Evolutionary conservation across 2,113 vertebrate genomes (phyloP).

Genomic region (Grallaria varia): DNA sequence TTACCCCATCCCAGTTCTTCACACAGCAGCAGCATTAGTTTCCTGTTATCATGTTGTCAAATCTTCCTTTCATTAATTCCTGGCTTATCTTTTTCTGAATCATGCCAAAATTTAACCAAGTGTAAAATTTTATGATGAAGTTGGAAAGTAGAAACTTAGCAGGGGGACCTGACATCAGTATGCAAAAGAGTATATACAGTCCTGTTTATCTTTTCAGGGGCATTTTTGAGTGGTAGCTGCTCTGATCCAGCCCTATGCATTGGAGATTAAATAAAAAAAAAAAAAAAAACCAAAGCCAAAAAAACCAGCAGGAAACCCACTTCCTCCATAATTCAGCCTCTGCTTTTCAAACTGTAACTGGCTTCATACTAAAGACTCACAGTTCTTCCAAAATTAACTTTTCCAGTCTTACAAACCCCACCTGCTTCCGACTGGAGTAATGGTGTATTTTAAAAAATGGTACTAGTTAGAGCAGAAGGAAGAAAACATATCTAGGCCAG

Average conservation of each 20-base stretch:
- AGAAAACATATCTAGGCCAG: not conserved
- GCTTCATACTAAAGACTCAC: not conserved
- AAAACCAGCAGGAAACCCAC: not conserved
- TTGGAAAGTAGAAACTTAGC: not conserved
- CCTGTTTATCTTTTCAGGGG: not conserved
- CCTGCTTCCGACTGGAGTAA: not conserved
- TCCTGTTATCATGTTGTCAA: not conserved
- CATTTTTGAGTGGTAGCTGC: not conserved
- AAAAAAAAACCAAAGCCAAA: not conserved
- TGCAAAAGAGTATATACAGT: not conserved
- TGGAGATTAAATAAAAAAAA: not conserved
- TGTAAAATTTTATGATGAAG: not conserved
- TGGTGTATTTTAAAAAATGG: not conserved
- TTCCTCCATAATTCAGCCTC: not conserved
- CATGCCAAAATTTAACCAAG: not conserved
- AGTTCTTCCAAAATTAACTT: not conserved
- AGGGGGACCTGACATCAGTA: not conserved
- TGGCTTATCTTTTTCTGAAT: not conserved
- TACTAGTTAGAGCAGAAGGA: not conserved
- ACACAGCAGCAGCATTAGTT: not conserved
- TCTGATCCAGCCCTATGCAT: fast-evolving
- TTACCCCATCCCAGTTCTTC: not conserved
- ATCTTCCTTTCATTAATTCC: not conserved
- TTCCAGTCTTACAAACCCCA: not conserved
- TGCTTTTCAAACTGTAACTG: not conserved